A percentile compares a stretch with the other conserved stretches of the same genome.
Evolutionary conservation across 2,888 invertebrate species (phyloP).

Genomic region (Troilus luridus): DNA sequence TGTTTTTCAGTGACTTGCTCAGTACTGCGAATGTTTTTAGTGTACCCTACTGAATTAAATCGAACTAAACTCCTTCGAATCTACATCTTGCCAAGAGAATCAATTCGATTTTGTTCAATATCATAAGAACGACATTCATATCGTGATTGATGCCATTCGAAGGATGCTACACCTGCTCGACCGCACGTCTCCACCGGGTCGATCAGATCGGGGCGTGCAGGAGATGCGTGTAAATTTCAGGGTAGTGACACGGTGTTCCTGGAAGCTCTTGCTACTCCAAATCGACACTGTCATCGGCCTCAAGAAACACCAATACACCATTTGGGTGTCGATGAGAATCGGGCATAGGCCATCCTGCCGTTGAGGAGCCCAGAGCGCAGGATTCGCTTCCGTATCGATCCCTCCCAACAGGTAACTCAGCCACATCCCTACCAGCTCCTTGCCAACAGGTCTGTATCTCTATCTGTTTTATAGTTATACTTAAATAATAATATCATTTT

Average conservation of each 20-base stretch:
- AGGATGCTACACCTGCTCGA: not conserved
- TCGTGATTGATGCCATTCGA: not conserved
- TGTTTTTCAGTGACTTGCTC: not conserved
- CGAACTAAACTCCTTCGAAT: not conserved
- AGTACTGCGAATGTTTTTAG: not conserved
- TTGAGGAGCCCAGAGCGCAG: not conserved
- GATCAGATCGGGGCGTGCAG: not conserved
- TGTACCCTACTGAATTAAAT: not conserved
- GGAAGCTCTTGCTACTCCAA: not conserved
- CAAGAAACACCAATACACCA: conserved; percentile 33
- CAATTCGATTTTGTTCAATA: not conserved
- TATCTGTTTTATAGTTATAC: not conserved
- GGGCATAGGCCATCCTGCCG: not conserved
- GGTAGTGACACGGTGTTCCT: not conserved
- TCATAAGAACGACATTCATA: not conserved
- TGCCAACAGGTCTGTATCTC: conserved; percentile 43
- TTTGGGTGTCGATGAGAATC: conserved; percentile 31
- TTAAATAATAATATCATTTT: not conserved
- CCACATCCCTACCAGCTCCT: not conserved
- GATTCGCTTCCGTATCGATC: not conserved
- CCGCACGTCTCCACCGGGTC: not conserved
- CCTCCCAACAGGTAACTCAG: conserved; percentile 7
- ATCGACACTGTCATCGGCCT: not conserved
- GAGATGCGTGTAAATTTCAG: conserved; percentile 5
- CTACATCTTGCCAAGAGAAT: not conserved